Evolutionary conservation across 2,797 vertebrate genomes (phyloP).

Genomic region (Anableps anableps): DNA sequence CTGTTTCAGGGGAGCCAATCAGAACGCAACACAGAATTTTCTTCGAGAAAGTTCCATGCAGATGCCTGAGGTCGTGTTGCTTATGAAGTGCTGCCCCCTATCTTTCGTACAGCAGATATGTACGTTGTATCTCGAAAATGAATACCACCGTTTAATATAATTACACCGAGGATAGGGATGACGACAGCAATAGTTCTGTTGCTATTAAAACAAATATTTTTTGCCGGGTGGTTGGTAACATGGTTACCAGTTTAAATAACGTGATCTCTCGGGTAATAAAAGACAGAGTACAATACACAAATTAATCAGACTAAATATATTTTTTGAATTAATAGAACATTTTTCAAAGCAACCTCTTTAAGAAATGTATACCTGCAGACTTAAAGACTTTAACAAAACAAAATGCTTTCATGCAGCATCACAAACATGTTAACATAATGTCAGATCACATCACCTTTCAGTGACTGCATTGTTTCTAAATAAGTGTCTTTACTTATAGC

Average conservation of each 20-base stretch:
- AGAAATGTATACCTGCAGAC: neutral
- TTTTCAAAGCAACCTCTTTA: neutral
- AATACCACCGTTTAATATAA: neutral
- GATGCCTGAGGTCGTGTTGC: conserved; percentile 14
- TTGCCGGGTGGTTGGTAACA: too few species aligned
- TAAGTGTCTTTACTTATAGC: too few species aligned
- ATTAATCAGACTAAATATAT: too few species aligned
- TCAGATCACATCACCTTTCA: neutral
- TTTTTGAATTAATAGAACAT: neutral
- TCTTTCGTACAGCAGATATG: neutral
- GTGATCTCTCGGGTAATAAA: neutral
- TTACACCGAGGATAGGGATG: neutral
- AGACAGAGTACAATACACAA: neutral
- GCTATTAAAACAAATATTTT: neutral
- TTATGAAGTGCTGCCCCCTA: conserved; percentile 47
- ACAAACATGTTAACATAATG: neutral
- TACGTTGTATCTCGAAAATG: conserved; percentile 1
- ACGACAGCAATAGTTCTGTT: neutral
- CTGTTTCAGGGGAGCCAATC: conserved; percentile 70
- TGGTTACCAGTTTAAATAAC: neutral
- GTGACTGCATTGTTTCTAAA: neutral
- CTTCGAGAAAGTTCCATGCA: conserved; percentile 68
- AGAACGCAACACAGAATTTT: conserved; percentile 55
- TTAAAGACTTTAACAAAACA: neutral
- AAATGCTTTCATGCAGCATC: neutral